Conservation (phyloP, 2,113 vertebrate genomes). For the Tympanuchus pallidicinctus region DNA sequence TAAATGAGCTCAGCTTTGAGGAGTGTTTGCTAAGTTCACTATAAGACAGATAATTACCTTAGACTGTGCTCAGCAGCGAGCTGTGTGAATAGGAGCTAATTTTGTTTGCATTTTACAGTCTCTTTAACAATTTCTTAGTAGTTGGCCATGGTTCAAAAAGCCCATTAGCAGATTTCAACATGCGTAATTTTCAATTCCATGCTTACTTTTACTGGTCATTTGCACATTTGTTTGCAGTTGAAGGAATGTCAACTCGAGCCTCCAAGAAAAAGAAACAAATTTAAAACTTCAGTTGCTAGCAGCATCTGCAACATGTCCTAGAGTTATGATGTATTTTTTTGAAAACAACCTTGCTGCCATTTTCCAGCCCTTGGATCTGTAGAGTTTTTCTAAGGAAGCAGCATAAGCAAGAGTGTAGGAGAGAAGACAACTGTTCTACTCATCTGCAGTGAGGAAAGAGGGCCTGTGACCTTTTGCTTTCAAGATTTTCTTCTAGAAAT, state of each 20-base stretch:
- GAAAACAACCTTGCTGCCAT: not conserved
- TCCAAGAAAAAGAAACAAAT: not conserved
- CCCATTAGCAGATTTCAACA: not conserved
- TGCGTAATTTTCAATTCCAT: not conserved
- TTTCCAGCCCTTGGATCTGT: not conserved
- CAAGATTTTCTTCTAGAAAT: not conserved
- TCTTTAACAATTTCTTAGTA: not conserved
- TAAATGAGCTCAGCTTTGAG: not conserved
- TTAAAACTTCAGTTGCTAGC: not conserved
- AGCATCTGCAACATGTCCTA: not conserved
- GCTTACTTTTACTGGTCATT: not conserved
- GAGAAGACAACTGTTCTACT: not conserved
- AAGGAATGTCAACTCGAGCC: not conserved
- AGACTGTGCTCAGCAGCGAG: not conserved
- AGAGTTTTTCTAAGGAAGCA: not conserved
- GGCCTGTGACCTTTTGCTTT: not conserved
- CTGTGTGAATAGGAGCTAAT: not conserved
- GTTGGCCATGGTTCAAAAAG: not conserved
- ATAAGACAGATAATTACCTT: not conserved
- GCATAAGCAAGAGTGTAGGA: not conserved
- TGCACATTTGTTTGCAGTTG: not conserved
- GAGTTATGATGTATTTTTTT: fast-evolving
- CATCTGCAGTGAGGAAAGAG: not conserved
- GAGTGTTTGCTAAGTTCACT: not conserved
- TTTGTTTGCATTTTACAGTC: not conserved